Conservation (phyloP, 2,888 invertebrate genomes). For the Clistopyga incitator region DNA sequence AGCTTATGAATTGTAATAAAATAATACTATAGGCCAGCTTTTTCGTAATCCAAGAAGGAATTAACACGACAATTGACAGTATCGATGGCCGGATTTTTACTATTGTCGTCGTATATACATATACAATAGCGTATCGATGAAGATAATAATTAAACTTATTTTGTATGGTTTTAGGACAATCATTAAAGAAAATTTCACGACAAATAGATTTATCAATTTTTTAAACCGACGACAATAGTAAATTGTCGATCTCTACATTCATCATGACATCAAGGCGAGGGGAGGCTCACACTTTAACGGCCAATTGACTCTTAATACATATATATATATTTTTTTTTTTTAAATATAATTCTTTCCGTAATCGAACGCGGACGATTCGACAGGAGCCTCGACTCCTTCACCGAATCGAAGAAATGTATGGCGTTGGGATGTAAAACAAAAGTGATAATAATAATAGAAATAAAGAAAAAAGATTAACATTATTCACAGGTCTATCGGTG, state of each 20-base stretch:
- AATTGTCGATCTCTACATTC: slow-evolving; percentile 52
- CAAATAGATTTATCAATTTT: slow-evolving; percentile 26
- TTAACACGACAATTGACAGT: slow-evolving; percentile 65
- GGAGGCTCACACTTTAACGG: background rate
- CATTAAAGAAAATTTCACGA: slow-evolving; percentile 24
- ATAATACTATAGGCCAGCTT: slow-evolving; percentile 64
- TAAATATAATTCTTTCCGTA: background rate
- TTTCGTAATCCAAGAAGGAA: slow-evolving; percentile 59
- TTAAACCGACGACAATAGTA: slow-evolving; percentile 59
- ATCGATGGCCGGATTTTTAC: slow-evolving; percentile 61
- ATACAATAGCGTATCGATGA: background rate
- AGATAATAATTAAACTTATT: slow-evolving; percentile 3
- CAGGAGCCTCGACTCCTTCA: background rate
- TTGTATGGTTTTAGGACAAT: background rate
- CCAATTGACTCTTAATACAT: background rate
- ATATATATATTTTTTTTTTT: background rate
- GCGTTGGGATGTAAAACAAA: background rate
- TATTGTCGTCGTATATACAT: slow-evolving; percentile 54
- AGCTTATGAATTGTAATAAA: slow-evolving; percentile 62
- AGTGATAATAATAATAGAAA: slow-evolving; percentile 8
- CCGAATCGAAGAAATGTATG: slow-evolving; percentile 24
- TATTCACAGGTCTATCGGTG: slow-evolving; percentile 54
- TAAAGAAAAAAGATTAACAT: slow-evolving; percentile 17
- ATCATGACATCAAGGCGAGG: slow-evolving; percentile 31
- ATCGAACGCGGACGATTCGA: slow-evolving; percentile 14